phyloP scores from a whole-genome alignment of 2,797 vertebrate genomes.

The Naso thynnoides region DNA sequence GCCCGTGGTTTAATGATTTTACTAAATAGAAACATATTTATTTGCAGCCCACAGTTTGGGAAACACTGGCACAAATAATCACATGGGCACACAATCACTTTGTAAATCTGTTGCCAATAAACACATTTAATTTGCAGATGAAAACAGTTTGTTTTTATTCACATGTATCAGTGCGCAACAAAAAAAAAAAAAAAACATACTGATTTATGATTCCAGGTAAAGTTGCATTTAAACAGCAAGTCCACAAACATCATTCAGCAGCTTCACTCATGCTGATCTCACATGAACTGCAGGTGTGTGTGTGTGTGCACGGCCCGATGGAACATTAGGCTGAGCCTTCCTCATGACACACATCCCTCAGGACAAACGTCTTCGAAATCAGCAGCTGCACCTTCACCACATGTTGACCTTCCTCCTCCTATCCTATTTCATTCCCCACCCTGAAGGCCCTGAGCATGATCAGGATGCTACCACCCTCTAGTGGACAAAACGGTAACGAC shows the following conservation, averaged over 20 bases:
- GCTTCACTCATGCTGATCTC: not conserved
- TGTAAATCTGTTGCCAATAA: no score
- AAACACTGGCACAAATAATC: no score
- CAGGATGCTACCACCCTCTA: conserved; percentile 52
- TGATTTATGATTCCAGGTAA: not conserved
- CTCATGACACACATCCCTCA: not conserved
- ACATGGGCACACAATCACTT: no score
- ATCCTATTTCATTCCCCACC: not conserved
- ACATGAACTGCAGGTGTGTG: not conserved
- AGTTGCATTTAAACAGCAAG: not conserved
- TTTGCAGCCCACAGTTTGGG: no score
- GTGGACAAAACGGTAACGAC: conserved; percentile 21
- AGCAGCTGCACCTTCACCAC: not conserved
- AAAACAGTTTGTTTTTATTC: no score
- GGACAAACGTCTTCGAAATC: not conserved
- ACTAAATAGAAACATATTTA: no score
- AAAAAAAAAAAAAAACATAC: not conserved
- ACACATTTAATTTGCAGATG: no score
- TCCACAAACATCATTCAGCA: not conserved
- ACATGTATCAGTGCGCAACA: no score
- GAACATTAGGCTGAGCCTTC: not conserved
- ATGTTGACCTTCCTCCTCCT: not conserved
- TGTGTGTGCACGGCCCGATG: not conserved
- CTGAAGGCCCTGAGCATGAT: conserved; percentile 10
- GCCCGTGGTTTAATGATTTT: no score